phyloP scores from a whole-genome alignment of 2,888 invertebrate species.

The Sarcophaga caerulescens region DNA sequence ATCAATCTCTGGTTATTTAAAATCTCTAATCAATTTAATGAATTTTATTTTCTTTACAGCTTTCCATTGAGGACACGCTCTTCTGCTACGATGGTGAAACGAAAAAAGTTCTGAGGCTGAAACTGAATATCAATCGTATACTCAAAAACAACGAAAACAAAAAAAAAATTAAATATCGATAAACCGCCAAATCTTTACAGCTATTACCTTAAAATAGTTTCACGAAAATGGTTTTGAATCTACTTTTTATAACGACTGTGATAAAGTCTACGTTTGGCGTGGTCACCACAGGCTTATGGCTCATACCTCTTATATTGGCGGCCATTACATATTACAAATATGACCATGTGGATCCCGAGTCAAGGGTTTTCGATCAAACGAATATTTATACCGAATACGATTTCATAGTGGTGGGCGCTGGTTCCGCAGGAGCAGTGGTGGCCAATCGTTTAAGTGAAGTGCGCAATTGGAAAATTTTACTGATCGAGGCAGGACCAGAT shows the following conservation, averaged over 20 bases:
- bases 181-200: background rate
- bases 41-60: constrained; percentile 48
- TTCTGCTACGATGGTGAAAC: constrained; percentile 63
- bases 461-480: constrained; percentile 88
- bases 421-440: constrained; percentile 94
- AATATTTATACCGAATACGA: constrained; percentile 89
- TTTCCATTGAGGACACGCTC: background rate
- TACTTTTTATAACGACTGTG: constrained; percentile 89
- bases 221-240: constrained; percentile 86
- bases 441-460: constrained; percentile 91
- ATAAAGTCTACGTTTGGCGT: constrained; percentile 88
- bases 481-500: constrained; percentile 92
- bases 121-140: background rate
- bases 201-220: background rate
- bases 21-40: background rate
- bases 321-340: constrained; percentile 91
- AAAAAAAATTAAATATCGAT: background rate
- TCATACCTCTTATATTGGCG: constrained; percentile 91
- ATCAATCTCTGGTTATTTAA: background rate
- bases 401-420: constrained; percentile 92
- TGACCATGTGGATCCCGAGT: constrained; percentile 90
- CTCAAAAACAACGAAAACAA: background rate
- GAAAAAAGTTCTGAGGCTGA: constrained; percentile 43
- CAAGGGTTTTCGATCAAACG: constrained; percentile 86
- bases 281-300: constrained; percentile 90